Conservation (phyloP, 2,888 invertebrate genomes). For the Oscheius onirici region DNA sequence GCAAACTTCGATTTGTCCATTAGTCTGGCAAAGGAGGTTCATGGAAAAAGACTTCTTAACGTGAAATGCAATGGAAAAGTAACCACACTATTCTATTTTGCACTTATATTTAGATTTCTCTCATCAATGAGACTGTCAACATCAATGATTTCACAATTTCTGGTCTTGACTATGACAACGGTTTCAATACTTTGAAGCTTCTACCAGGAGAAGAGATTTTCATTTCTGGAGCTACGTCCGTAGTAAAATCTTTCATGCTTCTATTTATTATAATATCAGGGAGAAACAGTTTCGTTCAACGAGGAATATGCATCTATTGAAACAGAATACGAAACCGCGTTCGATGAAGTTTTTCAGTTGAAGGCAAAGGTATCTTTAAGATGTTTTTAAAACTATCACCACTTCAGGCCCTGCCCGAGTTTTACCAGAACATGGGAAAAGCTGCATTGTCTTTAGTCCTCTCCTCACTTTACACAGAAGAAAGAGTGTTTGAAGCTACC, state of each 20-base stretch:
- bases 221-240: no score
- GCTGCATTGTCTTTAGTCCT: slow-evolving; percentile 7
- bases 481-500: slow-evolving; percentile 9
- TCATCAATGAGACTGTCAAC: no score
- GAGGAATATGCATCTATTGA: background rate
- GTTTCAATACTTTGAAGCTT: no score
- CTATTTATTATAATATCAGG: no score
- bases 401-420: slow-evolving; percentile 19
- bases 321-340: background rate
- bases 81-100: no score
- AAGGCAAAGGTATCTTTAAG: slow-evolving; percentile 12
- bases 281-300: background rate
- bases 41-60: no score
- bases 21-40: background rate
- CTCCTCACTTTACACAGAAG: slow-evolving; percentile 10
- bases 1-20: background rate
- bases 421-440: slow-evolving; percentile 29
- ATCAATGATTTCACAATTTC: no score
- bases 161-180: no score
- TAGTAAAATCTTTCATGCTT: no score
- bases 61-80: no score
- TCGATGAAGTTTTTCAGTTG: background rate
- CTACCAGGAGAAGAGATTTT: no score
- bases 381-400: background rate
- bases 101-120: no score